Evolutionary conservation across 2,888 invertebrate genomes (phyloP).

Genomic region (Penaeus monodon): DNA sequence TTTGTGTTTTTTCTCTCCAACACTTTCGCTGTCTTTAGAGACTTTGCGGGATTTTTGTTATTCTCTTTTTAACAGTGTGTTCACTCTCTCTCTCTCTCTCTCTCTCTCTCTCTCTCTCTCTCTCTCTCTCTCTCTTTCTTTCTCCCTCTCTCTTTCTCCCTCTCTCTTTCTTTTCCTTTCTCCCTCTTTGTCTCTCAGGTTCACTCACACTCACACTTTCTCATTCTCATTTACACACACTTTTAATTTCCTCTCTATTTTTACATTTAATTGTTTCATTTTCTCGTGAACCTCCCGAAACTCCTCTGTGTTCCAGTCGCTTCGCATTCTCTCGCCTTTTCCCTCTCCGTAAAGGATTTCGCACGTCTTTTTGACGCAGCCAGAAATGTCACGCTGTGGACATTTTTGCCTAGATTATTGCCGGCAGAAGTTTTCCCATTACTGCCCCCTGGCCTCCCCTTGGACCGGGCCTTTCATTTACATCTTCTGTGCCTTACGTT

Average conservation of each 20-base stretch:
- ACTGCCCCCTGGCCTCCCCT: neutral
- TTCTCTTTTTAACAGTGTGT: too few relatives aligned
- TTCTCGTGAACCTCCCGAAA: neutral
- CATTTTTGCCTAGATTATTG: too few relatives aligned
- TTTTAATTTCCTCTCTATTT: neutral
- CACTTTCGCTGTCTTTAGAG: too few relatives aligned
- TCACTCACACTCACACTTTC: neutral
- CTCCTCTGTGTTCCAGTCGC: neutral
- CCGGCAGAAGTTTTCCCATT: too few relatives aligned
- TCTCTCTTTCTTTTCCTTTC: neutral
- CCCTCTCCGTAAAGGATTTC: too few relatives aligned
- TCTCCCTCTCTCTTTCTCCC: neutral
- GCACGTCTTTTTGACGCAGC: too few relatives aligned
- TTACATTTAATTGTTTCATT: neutral
- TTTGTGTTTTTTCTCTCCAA: too few relatives aligned
- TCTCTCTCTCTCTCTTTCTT: neutral
- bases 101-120: neutral
- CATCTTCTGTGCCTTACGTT: neutral
- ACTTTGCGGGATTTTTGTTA: too few relatives aligned
- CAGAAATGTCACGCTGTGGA: too few relatives aligned
- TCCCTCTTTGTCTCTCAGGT: neutral
- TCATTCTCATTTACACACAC: neutral
- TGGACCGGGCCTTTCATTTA: neutral
- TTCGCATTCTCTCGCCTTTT: too few relatives aligned
- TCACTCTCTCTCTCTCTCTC: too few relatives aligned